Percentiles rank a stretch among this genome's conserved stretches.
These are phyloP conservation scores for Gortyna flavago DNA, from an alignment of 2,888 invertebrate species.

Conservation along the genomic window DNA sequence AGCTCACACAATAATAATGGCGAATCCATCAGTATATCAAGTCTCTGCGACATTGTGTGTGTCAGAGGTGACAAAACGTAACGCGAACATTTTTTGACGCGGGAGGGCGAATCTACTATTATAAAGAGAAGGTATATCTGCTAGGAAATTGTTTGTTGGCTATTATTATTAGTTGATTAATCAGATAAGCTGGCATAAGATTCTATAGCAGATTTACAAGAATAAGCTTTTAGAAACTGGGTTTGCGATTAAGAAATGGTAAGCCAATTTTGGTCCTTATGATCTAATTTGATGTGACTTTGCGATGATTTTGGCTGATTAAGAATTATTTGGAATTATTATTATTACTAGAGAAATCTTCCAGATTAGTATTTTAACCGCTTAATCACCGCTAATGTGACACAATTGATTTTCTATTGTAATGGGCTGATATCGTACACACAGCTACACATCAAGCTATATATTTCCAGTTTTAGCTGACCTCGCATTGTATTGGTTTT, in stretches of 20 bases:
- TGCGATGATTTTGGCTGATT: neutral
- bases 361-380: conserved; percentile 10
- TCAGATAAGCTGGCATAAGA: neutral
- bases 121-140: neutral
- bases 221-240: conserved; percentile 7
- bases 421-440: too few species aligned
- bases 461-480: too few species aligned
- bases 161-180: neutral
- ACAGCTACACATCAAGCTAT: too few species aligned
- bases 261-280: conserved; percentile 12
- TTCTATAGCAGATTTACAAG: neutral
- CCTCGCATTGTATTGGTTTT: too few species aligned
- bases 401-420: too few species aligned
- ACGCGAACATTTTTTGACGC: neutral
- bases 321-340: conserved; percentile 29
- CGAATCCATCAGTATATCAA: neutral
- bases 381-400: too few species aligned
- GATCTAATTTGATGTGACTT: neutral
- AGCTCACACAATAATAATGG: neutral
- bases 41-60: neutral
- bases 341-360: conserved; percentile 6
- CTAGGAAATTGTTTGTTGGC: neutral
- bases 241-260: neutral
- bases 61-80: neutral
- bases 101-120: neutral